phyloP scores from a whole-genome alignment of 30 jellyfish, hydroid and myxozoan genomes.

The Haliclystus octoradiatus region DNA sequence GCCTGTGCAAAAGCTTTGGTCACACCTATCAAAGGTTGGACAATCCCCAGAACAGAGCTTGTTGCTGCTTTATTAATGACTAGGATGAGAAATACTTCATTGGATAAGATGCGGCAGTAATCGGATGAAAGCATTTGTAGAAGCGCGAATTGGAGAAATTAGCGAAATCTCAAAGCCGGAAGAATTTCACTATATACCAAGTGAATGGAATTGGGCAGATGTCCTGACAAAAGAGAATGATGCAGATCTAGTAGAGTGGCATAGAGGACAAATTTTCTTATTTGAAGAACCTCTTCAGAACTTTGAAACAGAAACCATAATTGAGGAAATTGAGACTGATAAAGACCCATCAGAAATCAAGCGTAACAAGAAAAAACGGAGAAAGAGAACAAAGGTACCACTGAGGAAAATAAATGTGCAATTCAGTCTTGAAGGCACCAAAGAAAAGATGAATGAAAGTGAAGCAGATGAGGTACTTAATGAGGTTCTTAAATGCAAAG shows the following conservation, averaged over 20 bases:
- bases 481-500: not conserved
- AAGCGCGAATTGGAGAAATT: not conserved
- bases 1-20: constrained; percentile 19
- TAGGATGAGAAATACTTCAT: not conserved
- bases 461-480: not conserved
- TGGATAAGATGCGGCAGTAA: not conserved
- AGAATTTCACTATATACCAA: not conserved
- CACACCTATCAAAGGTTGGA: not conserved
- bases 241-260: not conserved
- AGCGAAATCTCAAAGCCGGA: not conserved
- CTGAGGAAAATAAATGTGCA: not conserved
- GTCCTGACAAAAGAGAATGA: not conserved
- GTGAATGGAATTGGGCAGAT: not conserved
- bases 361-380: not conserved
- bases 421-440: not conserved
- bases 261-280: not conserved
- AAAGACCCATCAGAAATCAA: not conserved
- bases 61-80: not conserved
- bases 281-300: not conserved
- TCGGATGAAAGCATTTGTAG: not conserved
- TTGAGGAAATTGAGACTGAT: not conserved
- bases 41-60: not conserved
- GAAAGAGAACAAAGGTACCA: not conserved
- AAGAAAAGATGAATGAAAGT: not conserved
- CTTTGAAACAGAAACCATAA: not conserved